A percentile compares a stretch with the other conserved stretches of the same genome.
Conservation (phyloP, 2,797 vertebrate genomes). For the Rousettus madagascariensis region DNA sequence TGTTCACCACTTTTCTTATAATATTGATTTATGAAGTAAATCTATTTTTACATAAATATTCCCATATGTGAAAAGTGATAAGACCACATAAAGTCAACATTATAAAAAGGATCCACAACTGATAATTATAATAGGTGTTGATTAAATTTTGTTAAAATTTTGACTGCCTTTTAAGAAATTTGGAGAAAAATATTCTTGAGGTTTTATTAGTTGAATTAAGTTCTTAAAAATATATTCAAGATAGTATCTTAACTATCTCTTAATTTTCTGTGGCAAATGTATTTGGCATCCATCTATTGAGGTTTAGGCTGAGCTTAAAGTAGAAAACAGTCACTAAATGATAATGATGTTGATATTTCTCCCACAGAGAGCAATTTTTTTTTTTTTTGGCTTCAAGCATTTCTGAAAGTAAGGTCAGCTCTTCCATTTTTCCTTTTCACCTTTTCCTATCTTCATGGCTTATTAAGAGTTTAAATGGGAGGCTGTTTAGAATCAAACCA, state of each 20-base stretch:
- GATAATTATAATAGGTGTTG: not conserved
- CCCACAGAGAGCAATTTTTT: not conserved
- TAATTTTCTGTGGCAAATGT: not conserved
- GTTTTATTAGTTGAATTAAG: not conserved
- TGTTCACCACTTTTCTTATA: not conserved
- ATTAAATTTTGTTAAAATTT: not conserved
- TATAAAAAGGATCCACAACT: not conserved
- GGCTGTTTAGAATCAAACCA: not conserved
- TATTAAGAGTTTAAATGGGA: not conserved
- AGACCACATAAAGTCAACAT: not conserved
- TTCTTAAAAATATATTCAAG: slow-evolving; percentile 9
- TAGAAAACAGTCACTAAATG: not conserved
- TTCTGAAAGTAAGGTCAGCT: not conserved
- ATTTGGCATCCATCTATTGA: not conserved
- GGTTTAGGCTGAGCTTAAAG: not conserved
- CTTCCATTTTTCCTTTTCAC: not conserved
- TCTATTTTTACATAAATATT: not conserved
- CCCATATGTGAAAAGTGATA: not conserved
- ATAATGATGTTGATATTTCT: not conserved
- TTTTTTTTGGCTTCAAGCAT: not conserved
- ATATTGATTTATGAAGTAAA: not conserved
- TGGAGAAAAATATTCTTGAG: not conserved
- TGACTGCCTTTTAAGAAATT: not conserved
- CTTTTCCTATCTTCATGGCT: not conserved
- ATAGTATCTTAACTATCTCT: not conserved